phyloP scores from a whole-genome alignment of 1,140 invertebrate species.

The Ostrea denselamellosa region DNA sequence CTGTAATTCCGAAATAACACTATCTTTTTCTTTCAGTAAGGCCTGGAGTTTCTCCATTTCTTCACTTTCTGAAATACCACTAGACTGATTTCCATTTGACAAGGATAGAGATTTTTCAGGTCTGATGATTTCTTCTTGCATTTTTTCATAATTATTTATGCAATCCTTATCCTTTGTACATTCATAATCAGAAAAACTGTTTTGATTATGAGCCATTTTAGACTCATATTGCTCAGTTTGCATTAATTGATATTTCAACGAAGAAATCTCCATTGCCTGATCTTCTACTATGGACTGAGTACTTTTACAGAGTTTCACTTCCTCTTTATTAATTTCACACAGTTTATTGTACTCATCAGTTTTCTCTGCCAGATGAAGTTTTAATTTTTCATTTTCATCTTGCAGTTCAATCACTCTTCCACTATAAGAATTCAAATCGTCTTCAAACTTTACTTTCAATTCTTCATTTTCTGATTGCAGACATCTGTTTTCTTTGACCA shows the following conservation, averaged over 20 bases:
- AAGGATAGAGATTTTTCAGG: slow-evolving; percentile 16
- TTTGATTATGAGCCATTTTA: not conserved
- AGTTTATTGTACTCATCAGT: not conserved
- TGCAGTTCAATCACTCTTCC: not conserved
- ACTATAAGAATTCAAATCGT: slow-evolving; percentile 4
- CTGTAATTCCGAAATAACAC: slow-evolving; percentile 71
- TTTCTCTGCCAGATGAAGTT: not conserved
- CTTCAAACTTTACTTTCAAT: slow-evolving; percentile 39
- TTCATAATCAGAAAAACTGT: not conserved
- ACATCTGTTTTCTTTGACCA: not conserved
- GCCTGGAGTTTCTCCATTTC: slow-evolving; percentile 64
- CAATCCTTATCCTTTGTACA: not conserved
- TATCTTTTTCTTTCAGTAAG: slow-evolving; percentile 70
- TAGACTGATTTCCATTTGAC: slow-evolving; percentile 47
- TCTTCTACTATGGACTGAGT: not conserved
- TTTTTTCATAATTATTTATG: slow-evolving; percentile 5
- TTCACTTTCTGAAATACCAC: slow-evolving; percentile 18
- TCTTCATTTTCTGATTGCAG: slow-evolving; percentile 32
- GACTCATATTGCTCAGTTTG: not conserved
- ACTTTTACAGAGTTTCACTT: slow-evolving; percentile 38
- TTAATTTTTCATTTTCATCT: slow-evolving; percentile 1
- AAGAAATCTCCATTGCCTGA: slow-evolving; percentile 11
- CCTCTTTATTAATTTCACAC: not conserved
- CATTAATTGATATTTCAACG: not conserved
- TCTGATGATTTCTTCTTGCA: not conserved